These are phyloP conservation scores for Fundulus diaphanus DNA, from an alignment of 2,797 vertebrate genomes.

Conservation along the genomic window DNA sequence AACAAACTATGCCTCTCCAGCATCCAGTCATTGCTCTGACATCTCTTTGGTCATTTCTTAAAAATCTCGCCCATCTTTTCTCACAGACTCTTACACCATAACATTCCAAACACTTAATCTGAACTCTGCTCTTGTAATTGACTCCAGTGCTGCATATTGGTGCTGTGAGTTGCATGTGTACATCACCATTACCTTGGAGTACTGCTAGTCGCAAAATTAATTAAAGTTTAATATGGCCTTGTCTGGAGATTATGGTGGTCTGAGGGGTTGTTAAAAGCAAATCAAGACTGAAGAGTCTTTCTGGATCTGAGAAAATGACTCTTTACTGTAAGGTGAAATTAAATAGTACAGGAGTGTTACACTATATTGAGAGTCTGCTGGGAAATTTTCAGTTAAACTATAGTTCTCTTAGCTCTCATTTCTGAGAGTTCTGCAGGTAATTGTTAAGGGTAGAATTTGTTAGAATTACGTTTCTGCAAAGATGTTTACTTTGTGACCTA, in stretches of 20 bases:
- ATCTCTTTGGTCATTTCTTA: slow-evolving; percentile 29
- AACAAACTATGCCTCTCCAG: background rate
- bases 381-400: slow-evolving; percentile 76
- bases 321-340: slow-evolving; percentile 77
- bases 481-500: slow-evolving; percentile 18
- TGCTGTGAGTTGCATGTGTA: slow-evolving; percentile 51
- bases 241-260: slow-evolving; percentile 75
- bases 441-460: slow-evolving; percentile 28
- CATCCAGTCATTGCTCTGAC: background rate
- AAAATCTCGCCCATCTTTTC: slow-evolving; percentile 33
- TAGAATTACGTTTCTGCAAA: slow-evolving; percentile 12
- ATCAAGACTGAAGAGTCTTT: slow-evolving; percentile 71
- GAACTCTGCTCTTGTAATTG: slow-evolving; percentile 63
- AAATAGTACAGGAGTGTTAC: slow-evolving; percentile 72
- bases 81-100: slow-evolving; percentile 29
- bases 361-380: slow-evolving; percentile 70
- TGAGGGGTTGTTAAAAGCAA: slow-evolving; percentile 76
- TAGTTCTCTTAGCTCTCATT: slow-evolving; percentile 56
- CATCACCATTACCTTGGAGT: slow-evolving; percentile 57
- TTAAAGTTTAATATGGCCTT: slow-evolving; percentile 77
- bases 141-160: slow-evolving; percentile 50
- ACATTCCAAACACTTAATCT: slow-evolving; percentile 25
- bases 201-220: slow-evolving; percentile 80
- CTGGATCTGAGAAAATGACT: slow-evolving; percentile 75
- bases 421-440: slow-evolving; percentile 36